phyloP scores from a whole-genome alignment of 2,113 vertebrate genomes.

The Actenoides lindsayi region DNA sequence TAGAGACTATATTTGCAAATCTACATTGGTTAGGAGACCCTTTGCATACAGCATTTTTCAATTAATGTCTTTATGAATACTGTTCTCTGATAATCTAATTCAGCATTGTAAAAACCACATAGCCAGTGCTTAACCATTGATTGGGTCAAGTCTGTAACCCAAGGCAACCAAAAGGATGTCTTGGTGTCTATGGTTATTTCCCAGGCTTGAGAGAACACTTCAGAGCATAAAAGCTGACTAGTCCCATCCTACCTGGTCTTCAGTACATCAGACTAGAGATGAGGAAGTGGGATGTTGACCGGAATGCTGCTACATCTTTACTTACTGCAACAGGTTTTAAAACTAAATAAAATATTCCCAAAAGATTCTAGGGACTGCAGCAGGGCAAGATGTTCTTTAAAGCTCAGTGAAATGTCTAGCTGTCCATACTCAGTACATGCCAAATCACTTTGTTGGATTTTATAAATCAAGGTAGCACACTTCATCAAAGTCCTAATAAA shows the following conservation, averaged over 20 bases:
- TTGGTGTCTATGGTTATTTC: background rate
- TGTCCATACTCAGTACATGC: background rate
- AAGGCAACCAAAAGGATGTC: background rate
- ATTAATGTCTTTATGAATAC: background rate
- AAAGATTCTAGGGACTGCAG: background rate
- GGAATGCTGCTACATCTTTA: background rate
- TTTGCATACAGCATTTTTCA: background rate
- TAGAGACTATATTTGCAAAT: background rate
- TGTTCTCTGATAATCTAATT: background rate
- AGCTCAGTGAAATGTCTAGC: background rate
- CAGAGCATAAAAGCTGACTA: background rate
- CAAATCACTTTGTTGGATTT: background rate
- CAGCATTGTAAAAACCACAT: background rate
- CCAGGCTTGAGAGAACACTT: background rate
- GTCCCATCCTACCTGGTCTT: background rate
- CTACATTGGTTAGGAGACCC: background rate
- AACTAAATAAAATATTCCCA: background rate
- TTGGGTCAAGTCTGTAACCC: background rate
- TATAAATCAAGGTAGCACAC: background rate
- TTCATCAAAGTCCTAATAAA: background rate
- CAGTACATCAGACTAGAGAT: background rate
- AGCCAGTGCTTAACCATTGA: background rate
- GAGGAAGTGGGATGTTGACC: background rate
- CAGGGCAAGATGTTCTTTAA: background rate
- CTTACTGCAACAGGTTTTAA: background rate